Evolutionary conservation across 2,113 vertebrate species (phyloP).

Genomic region (Sinocyclocheilus anshuiensis): DNA sequence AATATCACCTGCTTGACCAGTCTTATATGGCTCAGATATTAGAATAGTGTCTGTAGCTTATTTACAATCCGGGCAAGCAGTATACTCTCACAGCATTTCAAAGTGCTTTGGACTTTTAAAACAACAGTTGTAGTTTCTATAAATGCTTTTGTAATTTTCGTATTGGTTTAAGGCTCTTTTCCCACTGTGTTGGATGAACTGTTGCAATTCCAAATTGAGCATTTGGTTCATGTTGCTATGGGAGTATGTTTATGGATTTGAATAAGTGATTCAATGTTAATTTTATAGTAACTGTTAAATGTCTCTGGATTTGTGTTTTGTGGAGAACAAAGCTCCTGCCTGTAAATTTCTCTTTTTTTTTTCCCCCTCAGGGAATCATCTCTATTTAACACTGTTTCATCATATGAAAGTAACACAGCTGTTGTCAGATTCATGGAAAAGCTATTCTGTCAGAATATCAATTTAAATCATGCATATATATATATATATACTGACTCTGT

Average conservation of each 20-base stretch:
- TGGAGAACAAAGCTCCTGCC: not conserved
- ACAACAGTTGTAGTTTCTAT: conserved; percentile 31
- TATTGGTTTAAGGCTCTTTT: conserved; percentile 38
- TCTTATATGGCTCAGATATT: conserved; percentile 8
- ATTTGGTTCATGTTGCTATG: conserved; percentile 2
- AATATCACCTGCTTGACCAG: conserved; percentile 4
- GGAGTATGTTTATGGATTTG: conserved; percentile 23
- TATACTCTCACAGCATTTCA: conserved; percentile 15
- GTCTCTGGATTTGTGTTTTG: conserved; percentile 26
- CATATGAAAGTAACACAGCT: conserved; percentile 3
- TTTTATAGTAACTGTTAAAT: conserved; percentile 44
- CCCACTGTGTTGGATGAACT: conserved; percentile 32
- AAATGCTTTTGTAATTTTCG: conserved; percentile 44
- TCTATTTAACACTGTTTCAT: not conserved
- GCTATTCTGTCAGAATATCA: not conserved
- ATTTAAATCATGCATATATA: not conserved
- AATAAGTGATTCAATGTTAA: conserved; percentile 32
- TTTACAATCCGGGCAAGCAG: conserved; percentile 32
- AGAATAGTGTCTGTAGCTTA: conserved; percentile 13
- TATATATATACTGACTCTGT: no score
- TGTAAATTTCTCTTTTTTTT: not conserved
- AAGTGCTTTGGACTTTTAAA: conserved; percentile 48
- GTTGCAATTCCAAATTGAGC: conserved; percentile 14
- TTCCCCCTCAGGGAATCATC: not conserved
- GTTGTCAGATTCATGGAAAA: conserved; percentile 12